Evolutionary conservation across 2,113 vertebrate genomes (phyloP).

Genomic region (Chaetorhynchus papuensis): DNA sequence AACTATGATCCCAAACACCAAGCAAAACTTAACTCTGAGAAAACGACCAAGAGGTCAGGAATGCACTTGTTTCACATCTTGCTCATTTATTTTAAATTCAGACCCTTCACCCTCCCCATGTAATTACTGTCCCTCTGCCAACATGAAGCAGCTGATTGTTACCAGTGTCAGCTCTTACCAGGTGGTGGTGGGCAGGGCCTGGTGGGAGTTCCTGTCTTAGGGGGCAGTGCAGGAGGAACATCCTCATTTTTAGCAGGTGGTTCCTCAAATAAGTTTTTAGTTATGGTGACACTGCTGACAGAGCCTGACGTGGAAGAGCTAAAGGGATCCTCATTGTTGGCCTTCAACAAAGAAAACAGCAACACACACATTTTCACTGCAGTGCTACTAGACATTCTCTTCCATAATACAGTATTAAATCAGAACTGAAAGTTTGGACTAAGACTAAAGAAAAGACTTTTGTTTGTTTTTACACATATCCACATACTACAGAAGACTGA

Average conservation of each 20-base stretch:
- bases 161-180: conserved; percentile 72
- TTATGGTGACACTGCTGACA: conserved; percentile 60
- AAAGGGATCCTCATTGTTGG: conserved; percentile 84
- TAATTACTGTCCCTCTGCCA: background rate
- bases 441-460: background rate
- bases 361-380: background rate
- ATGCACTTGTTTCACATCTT: background rate
- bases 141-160: background rate
- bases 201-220: conserved; percentile 93
- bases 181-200: conserved; percentile 93
- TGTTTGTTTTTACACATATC: background rate
- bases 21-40: background rate
- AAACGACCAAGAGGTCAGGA: background rate
- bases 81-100: background rate
- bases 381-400: background rate
- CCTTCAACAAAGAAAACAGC: conserved; percentile 64
- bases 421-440: background rate
- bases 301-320: conserved; percentile 57
- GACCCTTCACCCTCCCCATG: background rate
- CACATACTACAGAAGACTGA: background rate
- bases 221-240: conserved; percentile 91
- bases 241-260: conserved; percentile 77
- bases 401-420: background rate
- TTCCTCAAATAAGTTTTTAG: conserved; percentile 87
- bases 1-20: background rate